Conservation (phyloP, 2,797 vertebrate species). For the Eulemur coronatus region DNA sequence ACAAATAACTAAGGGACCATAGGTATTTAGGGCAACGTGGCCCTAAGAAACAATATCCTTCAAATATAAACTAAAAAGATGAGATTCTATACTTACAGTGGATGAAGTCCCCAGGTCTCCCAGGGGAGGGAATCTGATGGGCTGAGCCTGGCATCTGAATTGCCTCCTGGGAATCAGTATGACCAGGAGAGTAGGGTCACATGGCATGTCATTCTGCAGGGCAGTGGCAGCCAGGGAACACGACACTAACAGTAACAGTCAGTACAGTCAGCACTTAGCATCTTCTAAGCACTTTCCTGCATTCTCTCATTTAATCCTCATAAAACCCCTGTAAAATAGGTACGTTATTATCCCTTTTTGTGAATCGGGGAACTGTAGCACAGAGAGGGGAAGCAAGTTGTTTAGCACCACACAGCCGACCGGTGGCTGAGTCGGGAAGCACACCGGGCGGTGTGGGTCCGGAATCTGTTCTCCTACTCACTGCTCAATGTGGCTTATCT, state of each 20-base stretch:
- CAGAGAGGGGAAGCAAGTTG: not conserved
- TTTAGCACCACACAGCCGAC: not conserved
- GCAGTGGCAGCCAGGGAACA: not conserved
- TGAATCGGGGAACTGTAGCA: not conserved
- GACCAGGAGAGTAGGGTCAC: not conserved
- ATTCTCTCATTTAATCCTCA: not conserved
- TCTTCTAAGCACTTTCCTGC: rapidly evolving
- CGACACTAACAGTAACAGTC: rapidly evolving
- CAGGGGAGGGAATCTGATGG: not conserved
- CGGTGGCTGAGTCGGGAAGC: not conserved
- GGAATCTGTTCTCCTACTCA: not conserved
- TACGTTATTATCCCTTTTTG: rapidly evolving
- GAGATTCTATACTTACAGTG: not conserved
- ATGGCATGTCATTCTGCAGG: not conserved
- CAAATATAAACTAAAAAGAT: not conserved
- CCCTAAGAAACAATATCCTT: not conserved
- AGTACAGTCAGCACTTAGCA: rapidly evolving
- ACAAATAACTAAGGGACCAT: not conserved
- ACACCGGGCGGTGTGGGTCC: rapidly evolving
- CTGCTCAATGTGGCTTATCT: rapidly evolving
- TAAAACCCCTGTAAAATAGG: rapidly evolving
- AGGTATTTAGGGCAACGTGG: not conserved
- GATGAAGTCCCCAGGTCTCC: not conserved
- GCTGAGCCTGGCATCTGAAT: not conserved
- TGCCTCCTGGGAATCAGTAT: not conserved